phyloP scores from a whole-genome alignment of 2,888 invertebrate species.

The Cataglyphis rosenhaueri region DNA sequence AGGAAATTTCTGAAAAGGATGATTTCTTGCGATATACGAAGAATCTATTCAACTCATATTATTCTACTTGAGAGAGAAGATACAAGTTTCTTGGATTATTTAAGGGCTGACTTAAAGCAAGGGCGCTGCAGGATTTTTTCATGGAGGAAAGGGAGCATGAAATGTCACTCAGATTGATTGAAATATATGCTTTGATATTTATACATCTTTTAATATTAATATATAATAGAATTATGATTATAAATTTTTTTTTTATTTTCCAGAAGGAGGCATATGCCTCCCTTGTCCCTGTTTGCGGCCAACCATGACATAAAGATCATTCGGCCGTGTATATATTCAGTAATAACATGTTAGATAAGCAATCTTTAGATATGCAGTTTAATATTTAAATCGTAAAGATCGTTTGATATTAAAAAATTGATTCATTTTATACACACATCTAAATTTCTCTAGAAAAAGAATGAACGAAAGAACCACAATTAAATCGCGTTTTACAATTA shows the following conservation, averaged over 20 bases:
- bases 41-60: neutral
- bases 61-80: neutral
- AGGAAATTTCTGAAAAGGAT: constrained; percentile 18
- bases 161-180: too few relatives aligned
- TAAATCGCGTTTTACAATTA: constrained; percentile 8
- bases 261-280: too few relatives aligned
- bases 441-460: neutral
- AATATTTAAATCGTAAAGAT: neutral
- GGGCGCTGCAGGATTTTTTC: too few relatives aligned
- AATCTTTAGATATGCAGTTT: neutral
- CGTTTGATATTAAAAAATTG: neutral
- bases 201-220: too few relatives aligned
- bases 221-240: too few relatives aligned
- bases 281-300: too few relatives aligned
- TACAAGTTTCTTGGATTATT: neutral
- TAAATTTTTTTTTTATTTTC: too few relatives aligned
- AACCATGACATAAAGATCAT: neutral
- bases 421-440: neutral
- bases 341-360: neutral
- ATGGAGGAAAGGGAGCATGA: too few relatives aligned
- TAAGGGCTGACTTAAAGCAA: neutral
- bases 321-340: neutral
- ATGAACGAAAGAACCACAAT: neutral
- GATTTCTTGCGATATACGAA: constrained; percentile 7
- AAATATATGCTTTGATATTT: too few relatives aligned